Conservation (phyloP, 1,140 invertebrate genomes). For the Drosophila santomea region DNA sequence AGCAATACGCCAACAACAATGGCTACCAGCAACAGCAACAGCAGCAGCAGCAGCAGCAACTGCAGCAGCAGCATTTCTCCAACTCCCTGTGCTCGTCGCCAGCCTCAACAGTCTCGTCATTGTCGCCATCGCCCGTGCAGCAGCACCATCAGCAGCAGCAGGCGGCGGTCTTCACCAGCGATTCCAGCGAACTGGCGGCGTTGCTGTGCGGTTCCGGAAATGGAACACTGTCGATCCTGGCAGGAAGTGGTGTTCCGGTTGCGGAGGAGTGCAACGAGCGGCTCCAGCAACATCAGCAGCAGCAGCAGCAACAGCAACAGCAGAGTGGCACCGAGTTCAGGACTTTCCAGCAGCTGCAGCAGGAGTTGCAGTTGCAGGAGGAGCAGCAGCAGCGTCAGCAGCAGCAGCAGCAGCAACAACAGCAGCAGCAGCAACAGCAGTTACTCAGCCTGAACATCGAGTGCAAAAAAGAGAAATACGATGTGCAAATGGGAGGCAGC, state of each 20-base stretch:
- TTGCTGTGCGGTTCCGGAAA: conserved; percentile 73
- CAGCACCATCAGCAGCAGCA: conserved; percentile 70
- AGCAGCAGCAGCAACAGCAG: conserved; percentile 67
- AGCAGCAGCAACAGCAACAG: conserved; percentile 37
- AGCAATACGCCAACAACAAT: conserved; percentile 42
- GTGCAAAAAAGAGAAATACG: conserved; percentile 82
- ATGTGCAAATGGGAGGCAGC: conserved; percentile 57
- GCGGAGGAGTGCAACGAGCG: conserved; percentile 54
- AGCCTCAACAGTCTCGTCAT: conserved; percentile 77
- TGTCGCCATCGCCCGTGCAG: conserved; percentile 78
- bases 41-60: conserved; percentile 49
- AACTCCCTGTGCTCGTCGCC: conserved; percentile 80
- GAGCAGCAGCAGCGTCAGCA: conserved; percentile 49
- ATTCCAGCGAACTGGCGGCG: conserved; percentile 76
- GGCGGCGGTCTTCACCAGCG: conserved; percentile 55
- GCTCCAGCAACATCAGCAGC: conserved; percentile 31
- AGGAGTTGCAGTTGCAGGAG: conserved; percentile 58
- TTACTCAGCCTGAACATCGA: conserved; percentile 70
- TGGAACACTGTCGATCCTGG: conserved; percentile 67
- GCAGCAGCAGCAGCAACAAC: conserved; percentile 51
- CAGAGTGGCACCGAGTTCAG: conserved; percentile 46
- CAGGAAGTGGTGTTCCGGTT: conserved; percentile 38
- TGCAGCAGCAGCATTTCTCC: conserved; percentile 75
- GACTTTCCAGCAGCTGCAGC: conserved; percentile 63
- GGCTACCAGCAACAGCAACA: conserved; percentile 57